phyloP scores from a whole-genome alignment of 2,113 vertebrate genomes.

The Peromyscus polionotus region DNA sequence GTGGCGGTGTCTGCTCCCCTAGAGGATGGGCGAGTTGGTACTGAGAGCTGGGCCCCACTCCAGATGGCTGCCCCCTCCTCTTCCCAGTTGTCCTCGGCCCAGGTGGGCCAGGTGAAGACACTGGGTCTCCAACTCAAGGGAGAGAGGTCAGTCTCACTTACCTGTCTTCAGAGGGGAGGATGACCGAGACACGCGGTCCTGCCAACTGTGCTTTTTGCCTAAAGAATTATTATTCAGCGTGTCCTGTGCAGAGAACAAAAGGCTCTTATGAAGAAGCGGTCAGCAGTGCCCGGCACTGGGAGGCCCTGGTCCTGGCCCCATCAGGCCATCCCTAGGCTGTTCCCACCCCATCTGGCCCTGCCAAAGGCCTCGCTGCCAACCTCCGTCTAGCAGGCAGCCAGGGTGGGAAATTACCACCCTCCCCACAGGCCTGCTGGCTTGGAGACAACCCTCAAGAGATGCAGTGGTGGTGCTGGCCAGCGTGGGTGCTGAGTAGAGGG shows the following conservation, averaged over 20 bases:
- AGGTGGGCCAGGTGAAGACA: not conserved
- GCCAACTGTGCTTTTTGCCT: constrained; percentile 99
- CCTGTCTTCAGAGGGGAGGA: constrained; percentile 97
- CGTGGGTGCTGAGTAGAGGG: not conserved
- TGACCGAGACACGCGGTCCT: constrained; percentile 96
- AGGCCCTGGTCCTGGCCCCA: constrained; percentile 74
- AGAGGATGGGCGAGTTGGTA: not conserved
- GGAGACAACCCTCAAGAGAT: not conserved
- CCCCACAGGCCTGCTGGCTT: not conserved
- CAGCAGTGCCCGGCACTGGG: constrained; percentile 82
- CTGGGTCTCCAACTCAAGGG: not conserved
- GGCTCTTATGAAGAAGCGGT: constrained; percentile 77
- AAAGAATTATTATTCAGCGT: constrained; percentile 99
- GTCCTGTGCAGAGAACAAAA: constrained; percentile 92
- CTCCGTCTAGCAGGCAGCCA: not conserved
- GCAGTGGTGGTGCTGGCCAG: not conserved
- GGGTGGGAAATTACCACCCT: not conserved
- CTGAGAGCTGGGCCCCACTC: not conserved
- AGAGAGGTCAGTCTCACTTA: constrained; percentile 82
- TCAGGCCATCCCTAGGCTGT: constrained; percentile 36
- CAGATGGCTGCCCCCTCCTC: not conserved
- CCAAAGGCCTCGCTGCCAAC: not conserved
- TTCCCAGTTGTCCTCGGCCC: not conserved
- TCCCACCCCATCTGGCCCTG: not conserved
- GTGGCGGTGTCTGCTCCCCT: constrained; percentile 95